These are phyloP conservation scores for Zosterops japonicus DNA, from an alignment of 2,113 vertebrate genomes.

Conservation along the genomic window DNA sequence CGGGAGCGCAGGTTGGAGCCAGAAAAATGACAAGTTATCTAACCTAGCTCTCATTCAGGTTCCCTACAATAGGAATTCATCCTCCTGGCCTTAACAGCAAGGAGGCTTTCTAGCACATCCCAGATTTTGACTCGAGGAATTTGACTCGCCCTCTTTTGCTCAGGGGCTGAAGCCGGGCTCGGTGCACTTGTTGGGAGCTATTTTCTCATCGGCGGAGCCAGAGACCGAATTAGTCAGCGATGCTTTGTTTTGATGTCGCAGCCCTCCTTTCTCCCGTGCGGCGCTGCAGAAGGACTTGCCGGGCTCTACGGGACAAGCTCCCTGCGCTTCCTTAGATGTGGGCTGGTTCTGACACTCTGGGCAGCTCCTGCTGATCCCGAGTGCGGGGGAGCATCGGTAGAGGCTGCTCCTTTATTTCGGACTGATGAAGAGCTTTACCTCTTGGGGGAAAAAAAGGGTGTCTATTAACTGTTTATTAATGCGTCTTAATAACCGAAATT, in stretches of 20 bases:
- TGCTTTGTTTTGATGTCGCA: background rate
- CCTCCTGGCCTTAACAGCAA: background rate
- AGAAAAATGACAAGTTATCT: slow-evolving; percentile 39
- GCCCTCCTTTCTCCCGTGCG: background rate
- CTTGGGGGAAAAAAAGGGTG: background rate
- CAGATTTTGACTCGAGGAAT: slow-evolving; percentile 46
- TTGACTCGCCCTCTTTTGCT: slow-evolving; percentile 50
- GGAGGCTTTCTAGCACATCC: slow-evolving; percentile 24
- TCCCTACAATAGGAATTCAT: background rate
- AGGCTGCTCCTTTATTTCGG: background rate
- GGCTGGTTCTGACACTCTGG: background rate
- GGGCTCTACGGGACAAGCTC: background rate
- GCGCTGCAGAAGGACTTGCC: background rate
- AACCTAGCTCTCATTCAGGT: background rate
- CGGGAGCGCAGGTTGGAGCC: background rate
- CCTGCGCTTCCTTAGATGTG: background rate
- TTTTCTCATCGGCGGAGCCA: background rate
- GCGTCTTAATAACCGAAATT: slow-evolving; percentile 58
- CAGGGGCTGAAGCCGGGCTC: slow-evolving; percentile 15
- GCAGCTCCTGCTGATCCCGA: background rate
- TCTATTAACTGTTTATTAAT: slow-evolving; percentile 53
- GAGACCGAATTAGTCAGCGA: slow-evolving; percentile 6
- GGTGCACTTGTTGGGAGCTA: background rate
- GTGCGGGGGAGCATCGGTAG: background rate
- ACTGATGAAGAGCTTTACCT: background rate